Evolutionary conservation across 2,888 invertebrate genomes (phyloP).

Genomic region (Lagria hirta): DNA sequence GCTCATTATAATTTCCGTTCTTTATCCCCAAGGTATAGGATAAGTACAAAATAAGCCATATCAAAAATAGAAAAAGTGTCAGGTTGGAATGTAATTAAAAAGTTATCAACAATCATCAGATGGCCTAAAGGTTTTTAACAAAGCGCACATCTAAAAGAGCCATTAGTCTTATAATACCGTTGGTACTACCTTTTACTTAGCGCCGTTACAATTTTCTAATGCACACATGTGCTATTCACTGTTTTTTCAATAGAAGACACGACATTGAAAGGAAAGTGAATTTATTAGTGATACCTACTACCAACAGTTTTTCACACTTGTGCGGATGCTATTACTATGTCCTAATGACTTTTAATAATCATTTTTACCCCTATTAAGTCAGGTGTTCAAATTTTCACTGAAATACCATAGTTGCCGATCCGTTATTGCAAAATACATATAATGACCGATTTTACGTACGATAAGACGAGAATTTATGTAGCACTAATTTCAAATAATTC

Average conservation of each 20-base stretch:
- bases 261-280: no score
- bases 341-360: no score
- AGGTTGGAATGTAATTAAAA: slow-evolving; percentile 14
- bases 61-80: no score
- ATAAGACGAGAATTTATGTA: slow-evolving; percentile 13
- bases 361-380: no score
- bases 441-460: slow-evolving; percentile 6
- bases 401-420: slow-evolving; percentile 13
- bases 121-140: slow-evolving; percentile 5
- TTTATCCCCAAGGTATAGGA: no score
- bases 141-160: slow-evolving; percentile 20
- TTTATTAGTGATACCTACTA: no score
- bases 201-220: slow-evolving; percentile 35
- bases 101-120: slow-evolving; percentile 16
- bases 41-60: no score
- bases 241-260: no score
- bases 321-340: no score
- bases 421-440: slow-evolving; percentile 9
- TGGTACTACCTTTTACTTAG: slow-evolving; percentile 36
- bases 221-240: slow-evolving; percentile 33
- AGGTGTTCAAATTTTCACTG: no score
- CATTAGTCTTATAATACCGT: slow-evolving; percentile 32
- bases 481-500: slow-evolving; percentile 22
- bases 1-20: no score
- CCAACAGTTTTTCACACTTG: no score